phyloP scores from a whole-genome alignment of 2,888 invertebrate genomes.

The Patella ulyssiponensis region DNA sequence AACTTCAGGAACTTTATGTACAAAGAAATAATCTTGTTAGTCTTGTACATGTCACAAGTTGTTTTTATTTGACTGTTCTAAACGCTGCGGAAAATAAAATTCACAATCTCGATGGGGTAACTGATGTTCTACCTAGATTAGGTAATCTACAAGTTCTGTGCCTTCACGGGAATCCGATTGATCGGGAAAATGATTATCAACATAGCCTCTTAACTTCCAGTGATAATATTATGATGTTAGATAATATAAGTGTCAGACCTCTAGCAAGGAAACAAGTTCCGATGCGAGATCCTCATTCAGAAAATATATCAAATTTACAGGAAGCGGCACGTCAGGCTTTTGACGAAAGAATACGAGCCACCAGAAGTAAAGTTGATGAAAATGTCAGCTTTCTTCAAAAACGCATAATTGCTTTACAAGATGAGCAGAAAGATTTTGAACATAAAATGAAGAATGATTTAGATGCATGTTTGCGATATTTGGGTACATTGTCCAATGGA shows the following conservation, averaged over 20 bases:
- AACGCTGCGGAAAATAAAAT: slow-evolving; percentile 62
- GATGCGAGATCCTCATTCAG: slow-evolving; percentile 38
- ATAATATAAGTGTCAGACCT: slow-evolving; percentile 60
- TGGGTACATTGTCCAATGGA: not conserved
- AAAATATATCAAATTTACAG: slow-evolving; percentile 55
- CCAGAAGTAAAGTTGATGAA: slow-evolving; percentile 56
- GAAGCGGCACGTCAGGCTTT: slow-evolving; percentile 61
- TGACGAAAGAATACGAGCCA: slow-evolving; percentile 57
- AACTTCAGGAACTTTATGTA: slow-evolving; percentile 59
- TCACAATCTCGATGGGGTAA: slow-evolving; percentile 48
- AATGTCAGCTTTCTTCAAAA: slow-evolving; percentile 60
- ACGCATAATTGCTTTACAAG: slow-evolving; percentile 60
- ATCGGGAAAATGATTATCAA: slow-evolving; percentile 54
- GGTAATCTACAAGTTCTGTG: slow-evolving; percentile 51
- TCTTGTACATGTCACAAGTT: slow-evolving; percentile 57
- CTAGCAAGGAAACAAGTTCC: slow-evolving; percentile 73
- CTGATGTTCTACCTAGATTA: slow-evolving; percentile 52
- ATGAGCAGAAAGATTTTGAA: slow-evolving; percentile 58
- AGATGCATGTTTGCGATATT: slow-evolving; percentile 52
- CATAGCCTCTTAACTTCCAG: slow-evolving; percentile 52
- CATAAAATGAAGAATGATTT: slow-evolving; percentile 52
- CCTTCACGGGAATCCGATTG: slow-evolving; percentile 63
- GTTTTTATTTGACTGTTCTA: slow-evolving; percentile 54
- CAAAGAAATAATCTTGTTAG: slow-evolving; percentile 61
- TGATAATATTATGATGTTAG: slow-evolving; percentile 55